These are phyloP conservation scores for Acronicta alni DNA, from an alignment of 2,888 invertebrate genomes.

Conservation along the genomic window DNA sequence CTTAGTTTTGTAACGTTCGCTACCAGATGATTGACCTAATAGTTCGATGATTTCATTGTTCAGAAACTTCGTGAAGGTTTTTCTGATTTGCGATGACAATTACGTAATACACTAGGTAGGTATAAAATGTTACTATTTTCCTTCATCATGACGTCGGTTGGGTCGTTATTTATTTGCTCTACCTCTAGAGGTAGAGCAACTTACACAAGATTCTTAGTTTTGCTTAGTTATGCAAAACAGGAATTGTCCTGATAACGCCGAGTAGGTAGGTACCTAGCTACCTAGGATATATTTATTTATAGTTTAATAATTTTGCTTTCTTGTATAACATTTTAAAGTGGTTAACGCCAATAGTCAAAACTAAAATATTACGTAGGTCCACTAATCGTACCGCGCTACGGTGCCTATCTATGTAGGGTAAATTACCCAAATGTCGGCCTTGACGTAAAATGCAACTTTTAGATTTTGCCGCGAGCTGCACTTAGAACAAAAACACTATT, in stretches of 20 bases:
- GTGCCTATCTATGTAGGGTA: too few relatives aligned
- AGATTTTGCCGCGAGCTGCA: too few relatives aligned
- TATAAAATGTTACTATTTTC: constrained; percentile 3
- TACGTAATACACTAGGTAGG: too few relatives aligned
- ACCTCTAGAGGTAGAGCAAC: too few relatives aligned
- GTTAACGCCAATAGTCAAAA: constrained; percentile 1
- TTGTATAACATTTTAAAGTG: constrained; percentile 8
- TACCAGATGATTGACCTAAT: constrained; percentile 3
- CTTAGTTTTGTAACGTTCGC: constrained; percentile 10
- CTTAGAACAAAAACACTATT: too few relatives aligned
- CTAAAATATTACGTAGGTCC: too few relatives aligned
- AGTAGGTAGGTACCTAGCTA: background rate
- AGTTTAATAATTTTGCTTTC: constrained; percentile 14
- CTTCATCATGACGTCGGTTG: background rate
- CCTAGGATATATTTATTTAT: too few relatives aligned
- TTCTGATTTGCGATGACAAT: constrained; percentile 7
- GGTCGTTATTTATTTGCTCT: background rate
- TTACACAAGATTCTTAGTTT: too few relatives aligned
- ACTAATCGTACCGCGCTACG: too few relatives aligned
- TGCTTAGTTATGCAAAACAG: background rate
- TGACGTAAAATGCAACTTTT: too few relatives aligned
- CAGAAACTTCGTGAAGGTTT: constrained; percentile 9
- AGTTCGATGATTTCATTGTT: constrained; percentile 12
- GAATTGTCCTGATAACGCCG: background rate
- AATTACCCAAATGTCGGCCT: too few relatives aligned